These are phyloP conservation scores for Odontesthes bonariensis DNA, from an alignment of 2,113 vertebrate genomes.

Conservation along the genomic window DNA sequence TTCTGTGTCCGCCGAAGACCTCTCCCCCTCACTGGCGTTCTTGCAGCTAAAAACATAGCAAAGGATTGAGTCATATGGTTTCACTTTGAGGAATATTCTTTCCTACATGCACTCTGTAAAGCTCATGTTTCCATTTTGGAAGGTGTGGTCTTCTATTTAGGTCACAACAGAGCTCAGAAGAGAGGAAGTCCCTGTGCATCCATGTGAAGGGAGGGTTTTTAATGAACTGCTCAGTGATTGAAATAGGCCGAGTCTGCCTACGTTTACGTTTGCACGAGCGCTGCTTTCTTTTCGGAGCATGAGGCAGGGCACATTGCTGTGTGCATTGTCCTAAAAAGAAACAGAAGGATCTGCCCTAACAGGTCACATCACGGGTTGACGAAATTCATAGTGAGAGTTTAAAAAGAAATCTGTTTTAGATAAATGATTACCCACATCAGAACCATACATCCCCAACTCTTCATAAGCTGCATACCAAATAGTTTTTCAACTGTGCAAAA, in stretches of 20 bases:
- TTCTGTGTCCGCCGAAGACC: constrained; percentile 50
- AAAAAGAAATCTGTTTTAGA: constrained; percentile 5
- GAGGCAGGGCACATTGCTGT: not conserved
- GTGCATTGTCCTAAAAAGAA: constrained; percentile 18
- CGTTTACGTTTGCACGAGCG: constrained; percentile 55
- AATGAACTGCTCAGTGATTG: constrained; percentile 75
- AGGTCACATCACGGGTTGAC: constrained; percentile 14
- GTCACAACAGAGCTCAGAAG: constrained; percentile 76
- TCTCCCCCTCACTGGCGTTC: constrained; percentile 36
- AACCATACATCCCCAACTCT: constrained; percentile 22
- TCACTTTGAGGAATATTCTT: constrained; percentile 80
- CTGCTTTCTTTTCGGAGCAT: constrained; percentile 27
- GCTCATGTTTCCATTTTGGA: constrained; percentile 79
- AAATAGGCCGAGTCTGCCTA: constrained; percentile 61
- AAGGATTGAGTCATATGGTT: constrained; percentile 79
- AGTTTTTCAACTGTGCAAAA: constrained; percentile 47
- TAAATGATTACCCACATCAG: not conserved
- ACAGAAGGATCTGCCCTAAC: not conserved
- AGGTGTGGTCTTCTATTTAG: constrained; percentile 81
- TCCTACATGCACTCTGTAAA: constrained; percentile 72
- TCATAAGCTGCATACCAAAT: constrained; percentile 46
- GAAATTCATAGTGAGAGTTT: constrained; percentile 10
- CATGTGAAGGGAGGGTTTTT: constrained; percentile 59
- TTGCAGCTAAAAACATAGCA: constrained; percentile 43
- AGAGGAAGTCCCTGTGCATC: constrained; percentile 75